Percentiles rank a stretch among this genome's conserved stretches.
These are phyloP conservation scores for Euborellia annulipes DNA, from an alignment of 1,140 invertebrate genomes.

Conservation along the genomic window DNA sequence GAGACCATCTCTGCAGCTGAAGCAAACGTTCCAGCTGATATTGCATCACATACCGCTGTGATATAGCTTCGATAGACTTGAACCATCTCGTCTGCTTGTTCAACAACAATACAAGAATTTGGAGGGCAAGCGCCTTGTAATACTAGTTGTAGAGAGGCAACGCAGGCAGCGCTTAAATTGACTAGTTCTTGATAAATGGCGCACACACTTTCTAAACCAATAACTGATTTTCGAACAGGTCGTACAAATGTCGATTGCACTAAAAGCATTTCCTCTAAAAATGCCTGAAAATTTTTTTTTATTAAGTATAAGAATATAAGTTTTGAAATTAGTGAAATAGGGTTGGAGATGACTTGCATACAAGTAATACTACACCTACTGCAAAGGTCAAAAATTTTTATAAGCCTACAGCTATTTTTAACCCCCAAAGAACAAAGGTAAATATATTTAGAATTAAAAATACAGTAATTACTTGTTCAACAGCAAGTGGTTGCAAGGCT, in stretches of 20 bases:
- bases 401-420: too few species aligned
- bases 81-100: slow-evolving; percentile 53
- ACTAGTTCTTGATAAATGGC: slow-evolving; percentile 50
- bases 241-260: slow-evolving; percentile 35
- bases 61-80: slow-evolving; percentile 57
- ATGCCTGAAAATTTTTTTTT: slow-evolving; percentile 41
- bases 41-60: slow-evolving; percentile 51
- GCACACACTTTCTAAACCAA: slow-evolving; percentile 42
- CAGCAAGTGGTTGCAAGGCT: too few species aligned
- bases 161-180: slow-evolving; percentile 46
- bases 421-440: too few species aligned
- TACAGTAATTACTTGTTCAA: too few species aligned
- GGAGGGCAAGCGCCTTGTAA: slow-evolving; percentile 42
- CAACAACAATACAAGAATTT: slow-evolving; percentile 47
- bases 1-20: background rate
- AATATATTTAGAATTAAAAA: too few species aligned
- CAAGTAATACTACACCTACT: too few species aligned
- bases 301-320: too few species aligned
- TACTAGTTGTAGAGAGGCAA: slow-evolving; percentile 45
- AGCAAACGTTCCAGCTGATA: slow-evolving; percentile 27
- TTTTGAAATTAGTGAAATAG: too few species aligned
- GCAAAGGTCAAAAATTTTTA: too few species aligned
- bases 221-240: slow-evolving; percentile 40
- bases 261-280: slow-evolving; percentile 46
- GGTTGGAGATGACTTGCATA: too few species aligned